Percentiles rank a stretch among this genome's conserved stretches.
These are phyloP conservation scores for Anguilla rostrata DNA, from an alignment of 2,113 vertebrate species.

Conservation along the genomic window DNA sequence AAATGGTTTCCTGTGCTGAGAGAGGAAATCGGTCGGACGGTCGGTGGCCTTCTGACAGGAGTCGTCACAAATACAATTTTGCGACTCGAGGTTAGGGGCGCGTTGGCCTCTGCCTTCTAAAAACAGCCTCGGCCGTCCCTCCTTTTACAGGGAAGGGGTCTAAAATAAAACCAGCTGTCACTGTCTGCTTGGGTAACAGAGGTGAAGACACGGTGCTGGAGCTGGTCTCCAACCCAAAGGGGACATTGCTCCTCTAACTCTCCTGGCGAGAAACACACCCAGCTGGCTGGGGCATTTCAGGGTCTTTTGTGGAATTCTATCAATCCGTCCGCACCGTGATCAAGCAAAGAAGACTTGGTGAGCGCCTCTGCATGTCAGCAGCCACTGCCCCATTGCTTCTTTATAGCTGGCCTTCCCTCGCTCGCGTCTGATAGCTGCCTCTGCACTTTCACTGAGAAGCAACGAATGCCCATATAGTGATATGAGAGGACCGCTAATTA, in stretches of 20 bases:
- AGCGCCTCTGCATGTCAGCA: slow-evolving; percentile 40
- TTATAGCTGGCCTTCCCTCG: not conserved
- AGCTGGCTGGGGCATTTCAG: slow-evolving; percentile 57
- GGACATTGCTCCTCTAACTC: slow-evolving; percentile 68
- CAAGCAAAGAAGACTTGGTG: slow-evolving; percentile 56
- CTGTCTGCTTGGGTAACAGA: slow-evolving; percentile 68
- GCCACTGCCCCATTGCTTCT: not conserved
- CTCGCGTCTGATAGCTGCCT: not conserved
- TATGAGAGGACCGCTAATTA: not conserved
- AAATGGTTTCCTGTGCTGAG: not conserved
- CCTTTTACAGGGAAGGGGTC: slow-evolving; percentile 57
- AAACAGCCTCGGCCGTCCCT: slow-evolving; percentile 67
- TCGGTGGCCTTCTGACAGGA: slow-evolving; percentile 47
- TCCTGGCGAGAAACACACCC: slow-evolving; percentile 53
- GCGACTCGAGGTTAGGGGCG: slow-evolving; percentile 63
- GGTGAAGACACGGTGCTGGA: slow-evolving; percentile 70
- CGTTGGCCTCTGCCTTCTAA: slow-evolving; percentile 69
- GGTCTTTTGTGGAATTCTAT: slow-evolving; percentile 67
- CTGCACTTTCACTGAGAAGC: not conserved
- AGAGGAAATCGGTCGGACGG: slow-evolving; percentile 13
- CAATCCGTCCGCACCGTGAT: slow-evolving; percentile 38
- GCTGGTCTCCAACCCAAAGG: slow-evolving; percentile 80
- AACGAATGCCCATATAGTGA: not conserved
- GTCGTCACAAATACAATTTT: slow-evolving; percentile 63
- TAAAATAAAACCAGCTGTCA: slow-evolving; percentile 85